Percentiles rank a stretch among this genome's conserved stretches.
phyloP scores from a whole-genome alignment of 2,888 invertebrate species.

The Mylabris sibirica region DNA sequence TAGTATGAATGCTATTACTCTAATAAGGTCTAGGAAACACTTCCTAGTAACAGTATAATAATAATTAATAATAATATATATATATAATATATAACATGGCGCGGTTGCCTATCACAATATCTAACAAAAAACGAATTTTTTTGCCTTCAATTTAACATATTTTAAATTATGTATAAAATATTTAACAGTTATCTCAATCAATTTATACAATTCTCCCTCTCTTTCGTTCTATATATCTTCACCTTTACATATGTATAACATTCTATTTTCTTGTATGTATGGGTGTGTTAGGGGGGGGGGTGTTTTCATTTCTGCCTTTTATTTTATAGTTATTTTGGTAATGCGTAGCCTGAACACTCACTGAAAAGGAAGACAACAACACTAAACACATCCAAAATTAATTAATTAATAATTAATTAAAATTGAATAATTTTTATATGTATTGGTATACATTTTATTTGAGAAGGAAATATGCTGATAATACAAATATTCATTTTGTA shows the following conservation, averaged over 20 bases:
- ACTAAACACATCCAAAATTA: constrained; percentile 55
- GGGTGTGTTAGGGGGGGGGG: neutral
- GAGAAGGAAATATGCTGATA: constrained; percentile 27
- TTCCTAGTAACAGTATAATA: constrained; percentile 59
- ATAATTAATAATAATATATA: constrained; percentile 12
- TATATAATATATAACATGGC: constrained; percentile 55
- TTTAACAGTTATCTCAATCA: constrained; percentile 59
- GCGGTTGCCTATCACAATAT: constrained; percentile 63
- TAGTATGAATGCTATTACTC: constrained; percentile 61
- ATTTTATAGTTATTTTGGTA: constrained; percentile 56
- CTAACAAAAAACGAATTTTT: constrained; percentile 60
- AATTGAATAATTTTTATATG: constrained; percentile 17
- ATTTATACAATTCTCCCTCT: constrained; percentile 26
- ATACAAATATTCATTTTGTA: constrained; percentile 13
- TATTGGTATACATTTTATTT: no score
- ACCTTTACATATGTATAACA: neutral
- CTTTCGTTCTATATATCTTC: constrained; percentile 29
- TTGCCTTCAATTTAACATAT: constrained; percentile 58
- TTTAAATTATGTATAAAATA: constrained; percentile 65
- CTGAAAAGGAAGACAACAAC: constrained; percentile 61
- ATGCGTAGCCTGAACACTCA: constrained; percentile 62
- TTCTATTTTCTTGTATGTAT: neutral
- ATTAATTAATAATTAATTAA: constrained; percentile 24
- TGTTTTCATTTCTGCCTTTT: neutral
- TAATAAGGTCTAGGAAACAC: constrained; percentile 58